A percentile compares a stretch with the other conserved stretches of the same genome.
phyloP scores from a whole-genome alignment of 92 coral and sea anemone species.

The Muricea muricata region DNA sequence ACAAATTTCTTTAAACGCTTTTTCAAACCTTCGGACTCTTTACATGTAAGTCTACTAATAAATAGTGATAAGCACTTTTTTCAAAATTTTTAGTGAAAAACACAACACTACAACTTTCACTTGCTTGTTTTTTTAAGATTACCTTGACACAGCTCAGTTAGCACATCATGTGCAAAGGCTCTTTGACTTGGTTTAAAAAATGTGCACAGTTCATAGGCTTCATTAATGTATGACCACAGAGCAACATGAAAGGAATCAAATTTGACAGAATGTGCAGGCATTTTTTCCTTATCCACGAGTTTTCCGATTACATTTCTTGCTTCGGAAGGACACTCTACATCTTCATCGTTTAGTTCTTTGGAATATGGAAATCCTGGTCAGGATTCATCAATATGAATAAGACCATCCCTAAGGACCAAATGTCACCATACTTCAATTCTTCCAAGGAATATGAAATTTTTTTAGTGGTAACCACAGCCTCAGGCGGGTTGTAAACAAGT shows the following conservation, averaged over 20 bases:
- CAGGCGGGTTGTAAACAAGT: constrained; percentile 59
- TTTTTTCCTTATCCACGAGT: background rate
- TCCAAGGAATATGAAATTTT: background rate
- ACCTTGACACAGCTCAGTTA: background rate
- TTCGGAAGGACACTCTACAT: background rate
- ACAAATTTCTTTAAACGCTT: no score
- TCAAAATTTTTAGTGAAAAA: no score
- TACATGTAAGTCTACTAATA: no score
- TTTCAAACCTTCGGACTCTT: no score
- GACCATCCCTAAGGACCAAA: constrained; percentile 2
- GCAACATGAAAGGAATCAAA: background rate
- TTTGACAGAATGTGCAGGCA: background rate
- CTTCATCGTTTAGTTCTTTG: background rate
- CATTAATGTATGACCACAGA: background rate
- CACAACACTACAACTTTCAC: no score
- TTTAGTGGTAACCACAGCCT: background rate
- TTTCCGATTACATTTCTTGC: background rate
- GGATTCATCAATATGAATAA: background rate
- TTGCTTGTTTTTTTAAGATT: no score
- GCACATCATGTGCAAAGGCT: constrained; percentile 4
- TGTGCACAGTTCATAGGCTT: background rate
- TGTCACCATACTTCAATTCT: background rate
- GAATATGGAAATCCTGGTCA: background rate
- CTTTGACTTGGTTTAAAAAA: constrained; percentile 2
- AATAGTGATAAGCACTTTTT: no score